Percentiles rank a stretch among this genome's conserved stretches.
Conservation (phyloP, 2,888 invertebrate species). For the Lycocerus yunnanus region DNA sequence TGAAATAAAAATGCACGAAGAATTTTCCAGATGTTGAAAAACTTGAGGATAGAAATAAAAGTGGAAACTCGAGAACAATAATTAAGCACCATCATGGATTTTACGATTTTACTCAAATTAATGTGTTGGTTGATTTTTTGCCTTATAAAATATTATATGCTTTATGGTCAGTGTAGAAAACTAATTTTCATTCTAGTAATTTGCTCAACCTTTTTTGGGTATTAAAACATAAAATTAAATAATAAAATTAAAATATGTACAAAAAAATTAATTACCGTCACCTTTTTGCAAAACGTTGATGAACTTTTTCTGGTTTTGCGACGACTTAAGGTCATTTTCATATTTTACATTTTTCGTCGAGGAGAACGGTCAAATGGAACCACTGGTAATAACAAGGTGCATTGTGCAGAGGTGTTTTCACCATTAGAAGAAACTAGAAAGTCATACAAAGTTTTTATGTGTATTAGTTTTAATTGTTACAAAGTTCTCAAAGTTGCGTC, state of each 20-base stretch:
- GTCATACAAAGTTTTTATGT: background rate
- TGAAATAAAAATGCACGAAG: background rate
- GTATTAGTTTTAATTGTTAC: background rate
- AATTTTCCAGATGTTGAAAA: slow-evolving; percentile 1
- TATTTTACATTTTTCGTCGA: background rate
- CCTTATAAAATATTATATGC: background rate
- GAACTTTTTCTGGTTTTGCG: background rate
- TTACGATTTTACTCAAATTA: background rate
- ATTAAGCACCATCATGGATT: slow-evolving; percentile 5
- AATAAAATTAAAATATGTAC: background rate
- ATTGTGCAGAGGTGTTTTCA: background rate
- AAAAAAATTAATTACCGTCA: background rate
- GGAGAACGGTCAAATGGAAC: background rate
- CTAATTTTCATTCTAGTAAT: background rate
- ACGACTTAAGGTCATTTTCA: too few relatives aligned
- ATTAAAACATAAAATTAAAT: background rate
- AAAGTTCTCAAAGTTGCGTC: slow-evolving; percentile 13
- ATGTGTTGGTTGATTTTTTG: background rate
- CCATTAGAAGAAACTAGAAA: background rate
- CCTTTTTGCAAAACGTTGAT: background rate
- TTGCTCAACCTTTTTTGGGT: background rate
- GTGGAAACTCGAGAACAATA: background rate
- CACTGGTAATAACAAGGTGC: background rate
- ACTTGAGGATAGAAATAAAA: background rate
- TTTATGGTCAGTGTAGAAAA: background rate